phyloP scores from a whole-genome alignment of 2,113 vertebrate genomes.

The Scytalopus superciliaris region DNA sequence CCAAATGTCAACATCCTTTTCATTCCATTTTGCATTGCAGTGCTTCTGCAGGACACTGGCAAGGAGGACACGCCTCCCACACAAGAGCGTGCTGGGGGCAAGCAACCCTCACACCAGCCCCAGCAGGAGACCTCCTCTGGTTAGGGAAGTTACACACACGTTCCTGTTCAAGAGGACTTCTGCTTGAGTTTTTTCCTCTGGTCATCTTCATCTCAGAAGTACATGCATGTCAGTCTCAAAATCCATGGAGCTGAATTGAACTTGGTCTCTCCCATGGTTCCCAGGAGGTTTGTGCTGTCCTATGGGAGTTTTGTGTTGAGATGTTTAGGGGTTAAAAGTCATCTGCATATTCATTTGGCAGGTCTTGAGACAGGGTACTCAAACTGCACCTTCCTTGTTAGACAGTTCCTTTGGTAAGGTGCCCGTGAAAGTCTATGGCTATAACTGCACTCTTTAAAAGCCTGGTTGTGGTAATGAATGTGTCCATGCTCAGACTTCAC shows the following conservation, averaged over 20 bases:
- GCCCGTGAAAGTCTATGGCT: neutral
- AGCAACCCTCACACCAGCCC: neutral
- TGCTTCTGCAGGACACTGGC: neutral
- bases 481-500: neutral
- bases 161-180: neutral
- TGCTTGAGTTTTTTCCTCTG: neutral
- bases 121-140: neutral
- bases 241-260: neutral
- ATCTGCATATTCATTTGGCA: neutral
- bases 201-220: neutral
- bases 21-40: rapidly evolving
- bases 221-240: neutral
- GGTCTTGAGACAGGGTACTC: neutral
- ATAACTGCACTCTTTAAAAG: neutral
- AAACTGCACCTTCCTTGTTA: neutral
- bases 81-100: neutral
- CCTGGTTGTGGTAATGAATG: neutral
- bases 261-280: neutral
- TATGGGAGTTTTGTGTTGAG: neutral
- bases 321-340: no score
- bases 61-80: neutral
- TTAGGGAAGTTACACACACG: neutral
- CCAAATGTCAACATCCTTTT: neutral
- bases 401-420: neutral
- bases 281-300: neutral